phyloP scores from a whole-genome alignment of 2,113 vertebrate genomes.

The Marmota flaviventris region DNA sequence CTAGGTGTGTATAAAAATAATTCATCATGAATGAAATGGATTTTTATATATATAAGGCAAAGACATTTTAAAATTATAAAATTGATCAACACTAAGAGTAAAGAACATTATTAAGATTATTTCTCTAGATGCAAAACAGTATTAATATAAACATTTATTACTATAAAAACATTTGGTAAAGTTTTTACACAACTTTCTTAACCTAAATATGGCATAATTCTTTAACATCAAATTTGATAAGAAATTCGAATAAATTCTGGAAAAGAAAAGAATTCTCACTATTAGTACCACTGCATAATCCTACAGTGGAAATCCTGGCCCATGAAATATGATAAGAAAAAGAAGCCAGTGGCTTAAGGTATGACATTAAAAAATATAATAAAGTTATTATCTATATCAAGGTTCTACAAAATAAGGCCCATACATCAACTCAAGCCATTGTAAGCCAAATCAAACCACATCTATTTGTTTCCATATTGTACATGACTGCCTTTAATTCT shows the following conservation, averaged over 20 bases:
- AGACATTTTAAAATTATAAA: slow-evolving; percentile 13
- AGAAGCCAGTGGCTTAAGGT: not conserved
- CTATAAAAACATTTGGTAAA: not conserved
- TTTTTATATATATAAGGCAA: not conserved
- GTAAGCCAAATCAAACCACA: not conserved
- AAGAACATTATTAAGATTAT: not conserved
- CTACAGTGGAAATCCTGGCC: not conserved
- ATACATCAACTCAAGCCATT: not conserved
- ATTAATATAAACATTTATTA: not conserved
- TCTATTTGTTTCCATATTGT: not conserved
- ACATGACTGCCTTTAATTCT: not conserved
- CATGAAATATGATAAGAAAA: slow-evolving; percentile 13
- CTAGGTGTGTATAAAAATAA: not conserved
- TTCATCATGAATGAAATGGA: not conserved
- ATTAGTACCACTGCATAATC: not conserved
- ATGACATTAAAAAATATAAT: not conserved
- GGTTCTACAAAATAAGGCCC: not conserved
- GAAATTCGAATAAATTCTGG: not conserved
- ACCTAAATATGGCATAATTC: not conserved
- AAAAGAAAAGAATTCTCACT: not conserved
- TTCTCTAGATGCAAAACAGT: not conserved
- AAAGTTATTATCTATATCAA: not conserved
- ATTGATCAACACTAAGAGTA: not conserved
- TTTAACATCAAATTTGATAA: not conserved
- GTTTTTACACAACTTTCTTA: not conserved